Percentiles rank a stretch among this genome's conserved stretches.
These are phyloP conservation scores for Anguilla rostrata DNA, from an alignment of 2,113 vertebrate genomes.

Conservation along the genomic window DNA sequence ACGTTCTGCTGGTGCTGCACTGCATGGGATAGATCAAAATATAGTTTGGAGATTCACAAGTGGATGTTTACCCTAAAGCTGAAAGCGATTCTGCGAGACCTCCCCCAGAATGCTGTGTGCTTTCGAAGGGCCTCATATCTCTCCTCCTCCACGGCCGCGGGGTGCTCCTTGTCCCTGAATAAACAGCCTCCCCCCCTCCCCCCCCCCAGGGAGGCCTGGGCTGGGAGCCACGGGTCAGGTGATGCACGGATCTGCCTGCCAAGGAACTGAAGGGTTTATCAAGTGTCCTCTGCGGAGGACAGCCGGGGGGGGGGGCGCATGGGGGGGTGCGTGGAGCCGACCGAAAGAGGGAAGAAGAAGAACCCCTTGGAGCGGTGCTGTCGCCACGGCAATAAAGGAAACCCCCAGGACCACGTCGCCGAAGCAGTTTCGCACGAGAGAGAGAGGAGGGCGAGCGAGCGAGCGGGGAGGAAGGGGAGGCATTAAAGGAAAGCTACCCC, in stretches of 20 bases:
- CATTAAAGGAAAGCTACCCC: not conserved
- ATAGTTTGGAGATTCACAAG: not conserved
- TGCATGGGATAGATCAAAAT: not conserved
- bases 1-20: not conserved
- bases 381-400: not conserved
- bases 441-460: not conserved
- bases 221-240: not conserved
- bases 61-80: not conserved
- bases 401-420: not conserved
- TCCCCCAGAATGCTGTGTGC: not conserved
- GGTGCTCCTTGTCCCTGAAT: not conserved
- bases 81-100: not conserved
- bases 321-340: not conserved
- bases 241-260: conserved; percentile 10
- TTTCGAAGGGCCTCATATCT: not conserved
- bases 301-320: too few relatives aligned
- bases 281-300: not conserved
- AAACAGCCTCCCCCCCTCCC: not conserved
- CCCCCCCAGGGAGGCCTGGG: not conserved
- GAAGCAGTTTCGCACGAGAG: not conserved
- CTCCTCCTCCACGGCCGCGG: not conserved
- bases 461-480: not conserved
- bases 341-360: not conserved
- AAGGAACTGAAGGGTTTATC: conserved; percentile 16
- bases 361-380: not conserved